Evolutionary conservation across 2,113 vertebrate genomes (phyloP).

Genomic region (Alligator sinensis): DNA sequence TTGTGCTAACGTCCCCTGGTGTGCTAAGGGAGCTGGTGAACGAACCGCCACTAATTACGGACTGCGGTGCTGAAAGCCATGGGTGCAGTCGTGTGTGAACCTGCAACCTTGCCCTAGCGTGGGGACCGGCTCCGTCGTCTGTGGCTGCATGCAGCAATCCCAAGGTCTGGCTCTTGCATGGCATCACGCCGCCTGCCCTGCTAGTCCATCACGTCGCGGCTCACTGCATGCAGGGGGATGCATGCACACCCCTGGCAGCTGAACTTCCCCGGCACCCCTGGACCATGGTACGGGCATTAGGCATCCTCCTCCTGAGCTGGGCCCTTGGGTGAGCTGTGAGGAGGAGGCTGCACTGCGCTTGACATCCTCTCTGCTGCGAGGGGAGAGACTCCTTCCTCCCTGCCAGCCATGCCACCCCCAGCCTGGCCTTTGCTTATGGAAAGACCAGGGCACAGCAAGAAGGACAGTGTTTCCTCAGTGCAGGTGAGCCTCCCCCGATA

Average conservation of each 20-base stretch:
- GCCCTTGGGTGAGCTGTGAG: background rate
- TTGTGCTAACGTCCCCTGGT: background rate
- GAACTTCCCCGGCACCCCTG: background rate
- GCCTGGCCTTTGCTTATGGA: too few relatives aligned
- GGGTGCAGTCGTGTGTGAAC: too few relatives aligned
- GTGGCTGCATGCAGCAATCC: background rate
- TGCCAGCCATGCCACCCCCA: too few relatives aligned
- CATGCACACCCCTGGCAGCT: background rate
- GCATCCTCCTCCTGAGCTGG: background rate
- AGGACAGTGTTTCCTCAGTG: too few relatives aligned
- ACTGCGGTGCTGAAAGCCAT: background rate
- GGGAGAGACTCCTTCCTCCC: too few relatives aligned
- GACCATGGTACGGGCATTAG: too few relatives aligned
- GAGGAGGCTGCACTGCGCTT: background rate
- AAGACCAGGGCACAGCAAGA: too few relatives aligned
- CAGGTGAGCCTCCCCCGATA: too few relatives aligned
- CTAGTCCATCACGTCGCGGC: background rate
- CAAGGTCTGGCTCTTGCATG: background rate
- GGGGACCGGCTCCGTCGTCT: background rate
- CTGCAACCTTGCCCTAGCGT: background rate
- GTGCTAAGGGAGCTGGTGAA: background rate
- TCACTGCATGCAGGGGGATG: background rate
- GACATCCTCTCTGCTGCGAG: background rate
- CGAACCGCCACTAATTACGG: constrained; percentile 15
- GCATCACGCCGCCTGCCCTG: too few relatives aligned